Base-by-base conservation (phyloP, 2,113 vertebrate genomes). In the Pimephales promelas region DNA sequence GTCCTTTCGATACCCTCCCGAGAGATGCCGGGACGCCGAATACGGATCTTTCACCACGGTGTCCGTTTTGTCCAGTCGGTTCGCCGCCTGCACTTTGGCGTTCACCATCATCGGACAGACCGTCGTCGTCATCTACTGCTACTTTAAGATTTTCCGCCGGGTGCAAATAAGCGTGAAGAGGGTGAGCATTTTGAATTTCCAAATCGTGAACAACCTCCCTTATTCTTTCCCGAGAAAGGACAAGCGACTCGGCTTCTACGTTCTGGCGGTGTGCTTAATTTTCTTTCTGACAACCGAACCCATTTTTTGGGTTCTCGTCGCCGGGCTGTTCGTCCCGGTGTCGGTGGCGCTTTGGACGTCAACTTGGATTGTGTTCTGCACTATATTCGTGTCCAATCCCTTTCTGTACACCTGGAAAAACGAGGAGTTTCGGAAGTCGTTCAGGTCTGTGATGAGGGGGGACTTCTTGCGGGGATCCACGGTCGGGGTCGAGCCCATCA, bases 391-490 rank as follows among this genome's bases (percentile, higher is more conserved):
- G 18, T 91, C 96, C 89, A 96, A 96, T 88, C 95, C 96, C 2
- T 92, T 96, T 87, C 93, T 97, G 82, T 97, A 96, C 90, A 96
- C 96, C 1, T 96, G 95, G 95, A 95, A 96, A 85, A 96, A 96
- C 85, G 95, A 96, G 90, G 96, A 96, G 91, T 96, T 96, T 89
- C 91, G 95, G 66, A 94, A 94, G 28, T 95, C 95, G 0, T 92
- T 95, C 84, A 94, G 94, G 84, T 94, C 94, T 0, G 92, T 96
- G 45, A 90, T 96, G 83, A 94, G 90, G 83, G 43, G 93, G 84
- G 26, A 92, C 87, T 28, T 86, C 86, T 61, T 89, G 90, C 11
- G 85, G 31, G 84, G 81, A 2, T 79, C 86, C 10, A 83, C 84
- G 26, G 89, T 88, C 16, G 87, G 84, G 6, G 86, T 87, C 1